These are phyloP conservation scores for Halcyon chelicuti DNA, from an alignment of 2,797 vertebrate species.

Conservation along the genomic window DNA sequence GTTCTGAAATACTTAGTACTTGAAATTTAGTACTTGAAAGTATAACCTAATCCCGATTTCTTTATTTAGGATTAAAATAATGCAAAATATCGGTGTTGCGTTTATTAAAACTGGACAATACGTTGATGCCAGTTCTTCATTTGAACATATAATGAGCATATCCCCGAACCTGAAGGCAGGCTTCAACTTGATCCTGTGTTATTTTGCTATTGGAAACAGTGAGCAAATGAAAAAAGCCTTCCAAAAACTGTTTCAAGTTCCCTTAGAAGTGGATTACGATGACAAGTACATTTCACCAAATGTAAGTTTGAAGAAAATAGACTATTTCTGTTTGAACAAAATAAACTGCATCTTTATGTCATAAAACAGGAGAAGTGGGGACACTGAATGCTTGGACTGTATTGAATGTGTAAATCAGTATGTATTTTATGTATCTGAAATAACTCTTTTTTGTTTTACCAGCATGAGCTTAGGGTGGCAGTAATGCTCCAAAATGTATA, in stretches of 20 bases:
- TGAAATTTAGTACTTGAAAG: neutral
- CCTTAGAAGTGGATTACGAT: constrained; percentile 90
- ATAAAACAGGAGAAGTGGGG: neutral
- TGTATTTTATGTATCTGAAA: neutral
- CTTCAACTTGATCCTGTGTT: constrained; percentile 94
- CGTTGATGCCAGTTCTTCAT: constrained; percentile 90
- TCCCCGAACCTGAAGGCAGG: constrained; percentile 92
- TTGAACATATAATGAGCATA: constrained; percentile 94
- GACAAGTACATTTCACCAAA: constrained; percentile 91
- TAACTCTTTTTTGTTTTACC: neutral
- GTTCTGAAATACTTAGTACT: neutral
- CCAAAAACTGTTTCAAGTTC: constrained; percentile 92
- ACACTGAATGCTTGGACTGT: neutral
- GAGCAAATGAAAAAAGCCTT: constrained; percentile 98
- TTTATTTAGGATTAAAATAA: constrained; percentile 91
- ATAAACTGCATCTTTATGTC: neutral
- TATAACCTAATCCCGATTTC: neutral
- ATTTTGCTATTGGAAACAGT: constrained; percentile 89
- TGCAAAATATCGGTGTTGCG: constrained; percentile 95
- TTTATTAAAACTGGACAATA: constrained; percentile 94
- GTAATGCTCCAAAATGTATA: neutral
- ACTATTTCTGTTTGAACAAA: constrained; percentile 49
- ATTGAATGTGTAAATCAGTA: neutral
- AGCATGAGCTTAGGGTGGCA: neutral
- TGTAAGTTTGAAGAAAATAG: constrained; percentile 80